Conservation (phyloP, 2,888 invertebrate genomes). For the Calliphora vomitoria region DNA sequence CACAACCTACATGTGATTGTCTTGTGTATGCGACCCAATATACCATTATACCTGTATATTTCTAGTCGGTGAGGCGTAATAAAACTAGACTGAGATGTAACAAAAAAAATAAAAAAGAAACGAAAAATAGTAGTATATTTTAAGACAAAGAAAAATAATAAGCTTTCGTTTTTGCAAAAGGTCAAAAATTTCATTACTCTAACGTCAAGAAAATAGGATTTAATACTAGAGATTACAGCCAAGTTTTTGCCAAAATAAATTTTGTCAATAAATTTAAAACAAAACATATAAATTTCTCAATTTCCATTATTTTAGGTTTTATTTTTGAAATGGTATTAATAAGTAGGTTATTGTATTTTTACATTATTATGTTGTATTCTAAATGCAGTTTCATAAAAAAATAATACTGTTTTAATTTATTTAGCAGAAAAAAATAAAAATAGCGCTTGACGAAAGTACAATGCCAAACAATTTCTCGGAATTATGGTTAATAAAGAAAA, state of each 20-base stretch:
- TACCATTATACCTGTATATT: conserved; percentile 48
- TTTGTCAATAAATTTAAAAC: background rate
- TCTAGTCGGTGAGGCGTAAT: conserved; percentile 58
- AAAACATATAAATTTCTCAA: too few species aligned
- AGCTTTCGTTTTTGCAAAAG: conserved; percentile 44
- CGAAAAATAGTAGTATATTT: conserved; percentile 28
- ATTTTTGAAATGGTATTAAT: too few species aligned
- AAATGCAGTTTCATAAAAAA: too few species aligned
- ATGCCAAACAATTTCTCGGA: too few species aligned
- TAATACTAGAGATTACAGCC: conserved; percentile 17
- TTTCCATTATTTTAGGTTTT: too few species aligned
- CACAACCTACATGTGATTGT: background rate
- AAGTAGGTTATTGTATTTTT: too few species aligned
- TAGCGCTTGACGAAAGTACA: too few species aligned
- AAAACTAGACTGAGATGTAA: conserved; percentile 49
- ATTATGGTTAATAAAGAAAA: too few species aligned
- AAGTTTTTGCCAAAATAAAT: conserved; percentile 24
- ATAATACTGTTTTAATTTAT: too few species aligned
- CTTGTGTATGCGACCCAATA: conserved; percentile 20
- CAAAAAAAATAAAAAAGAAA: conserved; percentile 19
- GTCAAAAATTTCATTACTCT: conserved; percentile 57
- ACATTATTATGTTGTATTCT: too few species aligned
- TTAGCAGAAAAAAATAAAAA: too few species aligned
- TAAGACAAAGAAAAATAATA: conserved; percentile 48
- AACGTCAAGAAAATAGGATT: conserved; percentile 56